A percentile compares a stretch with the other conserved stretches of the same genome.
Evolutionary conservation across 1,140 invertebrate species (phyloP).

Genomic region (Drosophila tristis): DNA sequence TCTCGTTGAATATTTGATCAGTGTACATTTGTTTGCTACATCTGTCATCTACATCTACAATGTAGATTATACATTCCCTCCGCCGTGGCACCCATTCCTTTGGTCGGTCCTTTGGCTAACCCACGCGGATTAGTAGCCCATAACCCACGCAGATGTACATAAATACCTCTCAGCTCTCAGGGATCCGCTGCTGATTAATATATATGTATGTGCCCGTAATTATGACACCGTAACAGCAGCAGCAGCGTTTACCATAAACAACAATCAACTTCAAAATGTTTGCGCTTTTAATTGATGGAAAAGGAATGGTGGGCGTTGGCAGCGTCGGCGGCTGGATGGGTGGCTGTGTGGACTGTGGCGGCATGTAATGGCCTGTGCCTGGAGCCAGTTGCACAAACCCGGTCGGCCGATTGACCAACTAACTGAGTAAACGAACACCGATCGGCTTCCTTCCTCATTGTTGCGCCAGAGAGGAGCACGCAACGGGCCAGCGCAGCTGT

Average conservation of each 20-base stretch:
- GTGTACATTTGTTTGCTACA: too few relatives aligned
- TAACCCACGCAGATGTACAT: too few relatives aligned
- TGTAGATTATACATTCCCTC: too few relatives aligned
- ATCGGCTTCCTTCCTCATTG: constrained; percentile 59
- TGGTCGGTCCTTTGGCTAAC: too few relatives aligned
- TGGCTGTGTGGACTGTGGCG: not conserved
- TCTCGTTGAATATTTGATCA: too few relatives aligned
- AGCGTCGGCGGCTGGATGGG: not conserved
- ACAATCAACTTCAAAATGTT: not conserved
- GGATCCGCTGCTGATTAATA: too few relatives aligned
- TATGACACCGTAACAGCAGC: not conserved
- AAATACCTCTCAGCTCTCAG: too few relatives aligned
- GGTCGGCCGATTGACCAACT: constrained; percentile 48
- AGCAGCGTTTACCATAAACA: not conserved
- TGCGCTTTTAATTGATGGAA: constrained; percentile 17
- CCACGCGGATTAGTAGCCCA: too few relatives aligned
- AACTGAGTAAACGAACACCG: constrained; percentile 47
- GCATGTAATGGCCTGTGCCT: not conserved
- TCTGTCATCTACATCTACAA: too few relatives aligned
- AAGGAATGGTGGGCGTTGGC: constrained; percentile 25
- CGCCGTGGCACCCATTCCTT: too few relatives aligned
- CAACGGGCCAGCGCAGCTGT: not conserved
- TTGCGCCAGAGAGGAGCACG: constrained; percentile 47
- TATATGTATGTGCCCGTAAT: too few relatives aligned
- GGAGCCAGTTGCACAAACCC: constrained; percentile 7